Base-by-base conservation (phyloP, 2,797 vertebrate species). In the Furcifer pardalis region DNA sequence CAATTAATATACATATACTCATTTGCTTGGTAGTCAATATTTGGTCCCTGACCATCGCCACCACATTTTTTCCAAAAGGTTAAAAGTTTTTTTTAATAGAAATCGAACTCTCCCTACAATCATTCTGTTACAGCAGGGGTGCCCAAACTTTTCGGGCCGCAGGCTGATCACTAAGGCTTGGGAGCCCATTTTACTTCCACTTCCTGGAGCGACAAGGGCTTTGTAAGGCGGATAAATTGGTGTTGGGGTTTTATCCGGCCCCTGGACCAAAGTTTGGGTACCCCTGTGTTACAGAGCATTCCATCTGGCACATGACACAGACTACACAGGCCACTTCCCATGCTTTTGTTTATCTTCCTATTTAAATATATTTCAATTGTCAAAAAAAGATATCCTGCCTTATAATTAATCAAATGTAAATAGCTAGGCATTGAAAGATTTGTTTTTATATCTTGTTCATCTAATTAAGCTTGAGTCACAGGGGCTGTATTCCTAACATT, bases 331-430 rank as follows among this genome's bases (percentile, higher is more conserved):
- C 66, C 89, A 91, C 88, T 95, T 94, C 93, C 90, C 92, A 94
- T 94, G 86, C 84, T 81, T 87, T 84, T 86, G 86, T 92, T 90
- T 94, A 92, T 89, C 92, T 93, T 91, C 91, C 91, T 90, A 91
- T 89, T 94, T 87, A 84, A 93, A 81, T 90, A 87, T 89, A 90
- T 87, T 90, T 92, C 91, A 85, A 88, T 92, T 95, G 94, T 96
- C 93, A 95, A 93, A n/a, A 95, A 95, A 93, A n/a, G 95, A 96
- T 90, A 94, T 63, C 82, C 87, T 90, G 87, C 87, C 89, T 91
- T 91, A 89, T 90, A 93, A 94, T 92, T 90, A 91, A 91, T 88
- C 84, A 86, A 81, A 75, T 52, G 82, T 87, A 90, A 88, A 86
- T 91, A 5, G 94, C 94, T 81, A 69, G 92, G 93, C 96, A 95